These are phyloP conservation scores for Crypturellus tataupa DNA, from an alignment of 2,797 vertebrate genomes.

Conservation along the genomic window DNA sequence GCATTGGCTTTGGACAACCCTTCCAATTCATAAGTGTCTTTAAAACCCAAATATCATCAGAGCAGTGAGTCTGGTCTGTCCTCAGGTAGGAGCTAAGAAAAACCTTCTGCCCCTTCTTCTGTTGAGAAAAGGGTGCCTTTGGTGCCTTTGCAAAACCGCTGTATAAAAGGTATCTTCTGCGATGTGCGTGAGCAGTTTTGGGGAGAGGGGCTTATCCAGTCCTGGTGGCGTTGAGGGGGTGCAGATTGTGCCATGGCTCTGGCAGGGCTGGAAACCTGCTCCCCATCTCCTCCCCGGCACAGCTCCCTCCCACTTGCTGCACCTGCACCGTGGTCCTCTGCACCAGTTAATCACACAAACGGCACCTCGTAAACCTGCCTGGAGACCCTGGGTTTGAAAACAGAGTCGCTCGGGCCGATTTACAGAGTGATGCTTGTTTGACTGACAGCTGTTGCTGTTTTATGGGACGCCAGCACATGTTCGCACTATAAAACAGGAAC, in stretches of 20 bases:
- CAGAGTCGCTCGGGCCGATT: slow-evolving; percentile 13
- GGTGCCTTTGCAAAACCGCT: not conserved
- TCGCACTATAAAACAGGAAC: not conserved
- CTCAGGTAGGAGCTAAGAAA: not conserved
- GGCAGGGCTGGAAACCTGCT: not conserved
- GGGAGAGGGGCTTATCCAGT: not conserved
- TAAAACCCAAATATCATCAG: not conserved
- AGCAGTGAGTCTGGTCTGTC: not conserved
- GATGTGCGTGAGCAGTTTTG: not conserved
- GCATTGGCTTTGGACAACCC: not conserved
- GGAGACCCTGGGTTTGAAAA: not conserved
- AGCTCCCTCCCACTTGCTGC: not conserved
- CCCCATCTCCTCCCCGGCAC: not conserved
- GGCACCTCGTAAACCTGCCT: slow-evolving; percentile 74
- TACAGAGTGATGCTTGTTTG: slow-evolving; percentile 64
- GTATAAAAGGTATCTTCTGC: not conserved
- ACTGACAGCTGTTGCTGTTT: slow-evolving; percentile 38
- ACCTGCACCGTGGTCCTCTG: not conserved
- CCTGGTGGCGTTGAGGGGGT: not conserved
- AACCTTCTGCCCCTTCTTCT: not conserved
- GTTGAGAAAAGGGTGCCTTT: not conserved
- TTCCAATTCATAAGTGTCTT: not conserved
- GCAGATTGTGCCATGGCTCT: not conserved
- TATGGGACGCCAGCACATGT: slow-evolving; percentile 38
- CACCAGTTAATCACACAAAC: slow-evolving; percentile 34